Percentiles rank a stretch among this genome's conserved stretches.
phyloP scores from a whole-genome alignment of 2,888 invertebrate genomes.

The Cantharis rufa region DNA sequence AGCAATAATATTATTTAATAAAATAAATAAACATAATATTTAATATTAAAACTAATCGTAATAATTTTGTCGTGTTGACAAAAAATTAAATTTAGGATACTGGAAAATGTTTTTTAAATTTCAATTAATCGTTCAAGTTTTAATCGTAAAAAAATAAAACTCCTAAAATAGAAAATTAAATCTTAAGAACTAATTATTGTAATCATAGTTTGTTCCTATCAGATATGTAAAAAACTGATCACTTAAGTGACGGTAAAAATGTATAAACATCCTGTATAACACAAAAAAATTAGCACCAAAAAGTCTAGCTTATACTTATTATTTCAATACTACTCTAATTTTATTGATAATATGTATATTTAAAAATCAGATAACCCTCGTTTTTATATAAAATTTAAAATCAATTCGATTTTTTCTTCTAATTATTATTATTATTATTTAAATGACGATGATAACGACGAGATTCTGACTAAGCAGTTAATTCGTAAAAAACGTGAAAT shows the following conservation, averaged over 20 bases:
- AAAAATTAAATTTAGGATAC: no score
- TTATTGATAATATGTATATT: not conserved
- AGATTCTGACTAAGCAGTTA: not conserved
- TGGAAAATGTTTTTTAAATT: not conserved
- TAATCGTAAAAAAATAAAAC: not conserved
- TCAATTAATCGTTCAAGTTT: not conserved
- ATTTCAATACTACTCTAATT: not conserved
- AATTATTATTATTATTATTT: not conserved
- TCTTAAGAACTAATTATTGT: not conserved
- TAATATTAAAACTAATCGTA: no score
- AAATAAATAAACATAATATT: not conserved
- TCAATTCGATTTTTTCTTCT: not conserved
- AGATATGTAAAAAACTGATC: not conserved
- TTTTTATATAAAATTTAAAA: not conserved
- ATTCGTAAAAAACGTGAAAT: not conserved
- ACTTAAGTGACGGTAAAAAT: not conserved
- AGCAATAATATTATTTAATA: no score
- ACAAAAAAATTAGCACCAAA: slow-evolving; percentile 25
- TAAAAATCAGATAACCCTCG: slow-evolving; percentile 2
- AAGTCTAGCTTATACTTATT: slow-evolving; percentile 22
- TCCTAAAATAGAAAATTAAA: not conserved
- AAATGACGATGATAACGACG: not conserved
- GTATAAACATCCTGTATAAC: not conserved
- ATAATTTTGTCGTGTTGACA: no score
- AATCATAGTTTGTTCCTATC: not conserved